Percentiles rank a stretch among this genome's conserved stretches.
These are phyloP conservation scores for Atta texana DNA, from an alignment of 1,140 invertebrate species.

Conservation along the genomic window DNA sequence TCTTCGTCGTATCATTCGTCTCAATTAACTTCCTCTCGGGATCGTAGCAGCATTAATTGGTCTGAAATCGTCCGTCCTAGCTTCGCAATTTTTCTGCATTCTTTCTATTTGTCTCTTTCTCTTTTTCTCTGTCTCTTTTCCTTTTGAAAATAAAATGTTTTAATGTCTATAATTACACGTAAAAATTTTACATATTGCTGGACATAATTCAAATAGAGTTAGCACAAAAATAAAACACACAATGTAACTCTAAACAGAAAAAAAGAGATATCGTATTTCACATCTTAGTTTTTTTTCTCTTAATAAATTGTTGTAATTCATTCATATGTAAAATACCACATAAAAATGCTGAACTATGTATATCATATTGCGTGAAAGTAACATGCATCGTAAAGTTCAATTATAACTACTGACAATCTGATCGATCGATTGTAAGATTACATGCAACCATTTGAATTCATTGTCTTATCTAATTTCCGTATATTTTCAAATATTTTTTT, in stretches of 20 bases:
- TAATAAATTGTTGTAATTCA: slow-evolving; percentile 12
- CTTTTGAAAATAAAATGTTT: neutral
- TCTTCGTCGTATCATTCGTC: slow-evolving; percentile 45
- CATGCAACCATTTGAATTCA: slow-evolving; percentile 9
- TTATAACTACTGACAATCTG: slow-evolving; percentile 24
- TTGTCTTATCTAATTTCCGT: neutral
- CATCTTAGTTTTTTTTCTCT: neutral
- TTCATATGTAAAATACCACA: slow-evolving; percentile 6
- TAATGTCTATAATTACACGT: neutral
- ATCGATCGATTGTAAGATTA: slow-evolving; percentile 11
- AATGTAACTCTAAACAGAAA: neutral
- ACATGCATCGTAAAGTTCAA: slow-evolving; percentile 30
- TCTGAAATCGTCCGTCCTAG: slow-evolving; percentile 29
- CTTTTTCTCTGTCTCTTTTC: neutral
- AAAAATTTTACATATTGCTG: slow-evolving; percentile 19
- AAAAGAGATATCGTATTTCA: slow-evolving; percentile 20
- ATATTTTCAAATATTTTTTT: slow-evolving; percentile 7
- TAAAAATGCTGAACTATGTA: slow-evolving; percentile 17
- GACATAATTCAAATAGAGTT: slow-evolving; percentile 13
- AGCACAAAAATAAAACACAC: neutral
- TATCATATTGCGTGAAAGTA: slow-evolving; percentile 31
- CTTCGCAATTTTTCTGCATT: slow-evolving; percentile 38
- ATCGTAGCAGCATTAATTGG: slow-evolving; percentile 49
- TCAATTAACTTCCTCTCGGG: slow-evolving; percentile 57
- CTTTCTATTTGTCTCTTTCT: neutral